These are phyloP conservation scores for Drosophila pegasa DNA, from an alignment of 2,888 invertebrate genomes.

Conservation along the genomic window DNA sequence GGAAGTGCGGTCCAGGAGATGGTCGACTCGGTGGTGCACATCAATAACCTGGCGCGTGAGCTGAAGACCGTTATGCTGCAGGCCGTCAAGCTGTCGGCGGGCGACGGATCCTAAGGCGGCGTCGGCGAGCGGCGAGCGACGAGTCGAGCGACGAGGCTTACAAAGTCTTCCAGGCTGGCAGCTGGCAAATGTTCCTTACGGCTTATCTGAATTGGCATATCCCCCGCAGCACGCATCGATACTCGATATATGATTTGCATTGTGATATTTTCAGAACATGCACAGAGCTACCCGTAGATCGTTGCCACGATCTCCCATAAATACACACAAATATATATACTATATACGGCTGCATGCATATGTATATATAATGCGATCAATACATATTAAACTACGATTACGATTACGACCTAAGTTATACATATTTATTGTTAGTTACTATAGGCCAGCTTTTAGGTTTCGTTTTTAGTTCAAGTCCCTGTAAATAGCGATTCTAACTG, in stretches of 20 bases:
- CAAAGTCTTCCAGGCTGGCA: slow-evolving; percentile 77
- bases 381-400: slow-evolving; percentile 34
- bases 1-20: slow-evolving; percentile 96
- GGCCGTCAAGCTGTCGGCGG: slow-evolving; percentile 86
- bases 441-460: slow-evolving; percentile 33
- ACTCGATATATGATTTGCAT: slow-evolving; percentile 52
- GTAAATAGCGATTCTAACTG: slow-evolving; percentile 41
- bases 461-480: slow-evolving; percentile 17
- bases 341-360: slow-evolving; percentile 12
- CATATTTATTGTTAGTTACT: slow-evolving; percentile 38
- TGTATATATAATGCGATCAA: slow-evolving; percentile 12
- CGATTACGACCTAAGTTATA: slow-evolving; percentile 42
- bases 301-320: slow-evolving; percentile 44
- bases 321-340: slow-evolving; percentile 10
- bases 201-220: slow-evolving; percentile 56
- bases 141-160: slow-evolving; percentile 47
- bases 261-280: slow-evolving; percentile 75
- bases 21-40: slow-evolving; percentile 95
- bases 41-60: slow-evolving; percentile 93
- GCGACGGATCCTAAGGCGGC: slow-evolving; percentile 59
- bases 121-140: not conserved
- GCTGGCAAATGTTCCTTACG: slow-evolving; percentile 61
- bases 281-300: slow-evolving; percentile 45
- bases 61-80: slow-evolving; percentile 91
- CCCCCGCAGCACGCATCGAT: slow-evolving; percentile 41